A percentile compares a stretch with the other conserved stretches of the same genome.
phyloP scores from a whole-genome alignment of 2,113 vertebrate genomes.

The Calyptommatus sinebrachiatus region DNA sequence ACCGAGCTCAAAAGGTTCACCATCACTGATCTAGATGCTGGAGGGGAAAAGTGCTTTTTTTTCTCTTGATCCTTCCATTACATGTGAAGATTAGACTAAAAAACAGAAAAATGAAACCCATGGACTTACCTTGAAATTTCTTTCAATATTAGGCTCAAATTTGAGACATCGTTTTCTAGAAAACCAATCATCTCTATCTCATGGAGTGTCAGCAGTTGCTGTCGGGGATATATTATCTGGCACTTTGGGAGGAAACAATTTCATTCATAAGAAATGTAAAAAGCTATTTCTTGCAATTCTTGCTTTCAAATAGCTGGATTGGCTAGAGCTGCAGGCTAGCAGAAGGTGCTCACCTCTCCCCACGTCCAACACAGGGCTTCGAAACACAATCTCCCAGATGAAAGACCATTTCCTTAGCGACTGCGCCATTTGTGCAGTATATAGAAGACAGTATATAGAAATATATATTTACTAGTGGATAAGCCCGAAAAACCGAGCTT shows the following conservation, averaged over 20 bases:
- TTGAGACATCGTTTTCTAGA: slow-evolving; percentile 84
- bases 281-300: not conserved
- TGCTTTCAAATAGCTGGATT: too few species aligned
- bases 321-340: too few species aligned
- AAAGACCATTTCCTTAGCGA: too few species aligned
- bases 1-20: too few species aligned
- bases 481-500: too few species aligned
- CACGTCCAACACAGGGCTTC: too few species aligned
- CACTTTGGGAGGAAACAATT: slow-evolving; percentile 71
- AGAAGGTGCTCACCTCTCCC: too few species aligned
- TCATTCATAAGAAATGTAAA: not conserved
- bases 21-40: not conserved
- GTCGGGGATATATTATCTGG: slow-evolving; percentile 91
- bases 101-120: not conserved
- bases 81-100: not conserved
- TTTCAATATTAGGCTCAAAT: slow-evolving; percentile 84
- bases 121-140: slow-evolving; percentile 82
- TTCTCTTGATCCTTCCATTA: not conserved
- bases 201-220: slow-evolving; percentile 89
- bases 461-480: not conserved
- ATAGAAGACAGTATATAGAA: not conserved
- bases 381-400: too few species aligned
- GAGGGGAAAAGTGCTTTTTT: not conserved
- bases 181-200: slow-evolving; percentile 91
- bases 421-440: too few species aligned